Percentiles rank a stretch among this genome's conserved stretches.
These are phyloP conservation scores for Gadus chalcogrammus DNA, from an alignment of 2,113 vertebrate species.

Conservation along the genomic window DNA sequence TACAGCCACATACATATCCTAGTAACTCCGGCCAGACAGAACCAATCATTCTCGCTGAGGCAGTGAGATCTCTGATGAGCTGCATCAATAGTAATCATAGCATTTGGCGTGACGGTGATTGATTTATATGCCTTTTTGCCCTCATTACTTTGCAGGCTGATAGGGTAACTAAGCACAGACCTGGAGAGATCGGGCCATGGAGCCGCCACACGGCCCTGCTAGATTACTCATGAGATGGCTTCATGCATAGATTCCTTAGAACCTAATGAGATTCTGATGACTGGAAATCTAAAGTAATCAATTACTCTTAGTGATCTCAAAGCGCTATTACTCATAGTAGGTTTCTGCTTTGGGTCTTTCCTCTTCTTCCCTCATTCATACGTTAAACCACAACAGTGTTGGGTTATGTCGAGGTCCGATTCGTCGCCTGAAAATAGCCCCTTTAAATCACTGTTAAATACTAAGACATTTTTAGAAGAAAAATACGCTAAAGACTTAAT, in stretches of 20 bases:
- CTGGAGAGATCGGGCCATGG: background rate
- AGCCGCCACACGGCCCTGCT: background rate
- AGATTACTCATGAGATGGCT: background rate
- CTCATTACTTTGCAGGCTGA: slow-evolving; percentile 54
- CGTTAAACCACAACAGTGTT: too few species aligned
- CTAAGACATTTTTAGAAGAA: too few species aligned
- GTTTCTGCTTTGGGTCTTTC: too few species aligned
- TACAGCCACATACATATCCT: slow-evolving; percentile 40
- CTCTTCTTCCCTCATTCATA: too few species aligned
- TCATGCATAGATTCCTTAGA: background rate
- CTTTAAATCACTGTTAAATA: too few species aligned
- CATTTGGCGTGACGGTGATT: slow-evolving; percentile 59
- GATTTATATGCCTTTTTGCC: slow-evolving; percentile 65
- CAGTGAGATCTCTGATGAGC: slow-evolving; percentile 65
- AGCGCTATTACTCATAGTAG: too few species aligned
- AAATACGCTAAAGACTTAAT: too few species aligned
- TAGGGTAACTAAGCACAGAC: slow-evolving; percentile 29
- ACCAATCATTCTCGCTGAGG: slow-evolving; percentile 55
- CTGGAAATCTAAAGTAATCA: background rate
- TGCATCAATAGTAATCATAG: slow-evolving; percentile 70
- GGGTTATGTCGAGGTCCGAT: too few species aligned
- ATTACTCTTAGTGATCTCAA: background rate
- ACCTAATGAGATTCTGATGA: background rate
- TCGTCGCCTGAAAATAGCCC: too few species aligned
- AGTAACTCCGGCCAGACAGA: slow-evolving; percentile 55